Percentiles rank a stretch among this genome's conserved stretches.
phyloP scores from a whole-genome alignment of 2,113 vertebrate genomes.

The Syngnathoides biaculeatus region DNA sequence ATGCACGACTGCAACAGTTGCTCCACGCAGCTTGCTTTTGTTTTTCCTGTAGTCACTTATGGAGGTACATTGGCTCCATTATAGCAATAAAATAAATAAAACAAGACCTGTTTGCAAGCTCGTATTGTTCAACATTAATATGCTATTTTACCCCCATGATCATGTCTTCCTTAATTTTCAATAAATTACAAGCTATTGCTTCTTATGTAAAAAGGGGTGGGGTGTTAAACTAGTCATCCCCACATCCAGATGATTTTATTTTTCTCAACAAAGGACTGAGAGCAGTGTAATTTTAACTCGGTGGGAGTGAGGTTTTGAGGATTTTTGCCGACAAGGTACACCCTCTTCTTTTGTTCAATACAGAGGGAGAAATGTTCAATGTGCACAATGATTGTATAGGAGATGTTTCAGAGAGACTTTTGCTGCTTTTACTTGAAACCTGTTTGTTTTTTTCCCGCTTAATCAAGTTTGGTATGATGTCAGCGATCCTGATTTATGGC shows the following conservation, averaged over 20 bases:
- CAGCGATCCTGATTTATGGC: not conserved
- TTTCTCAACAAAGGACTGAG: not conserved
- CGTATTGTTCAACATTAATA: not conserved
- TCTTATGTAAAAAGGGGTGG: not conserved
- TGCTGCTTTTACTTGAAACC: not conserved
- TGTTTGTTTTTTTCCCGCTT: not conserved
- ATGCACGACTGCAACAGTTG: not conserved
- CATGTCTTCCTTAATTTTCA: not conserved
- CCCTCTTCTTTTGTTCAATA: not conserved
- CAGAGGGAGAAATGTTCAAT: not conserved
- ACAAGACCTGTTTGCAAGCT: not conserved
- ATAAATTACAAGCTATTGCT: not conserved
- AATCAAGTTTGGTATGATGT: not conserved
- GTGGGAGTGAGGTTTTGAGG: not conserved
- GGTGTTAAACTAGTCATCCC: not conserved
- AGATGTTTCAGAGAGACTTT: not conserved
- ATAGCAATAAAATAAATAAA: not conserved
- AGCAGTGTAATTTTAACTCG: not conserved
- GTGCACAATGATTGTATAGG: not conserved
- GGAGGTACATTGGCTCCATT: not conserved
- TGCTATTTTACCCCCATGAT: not conserved
- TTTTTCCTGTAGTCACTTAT: not conserved
- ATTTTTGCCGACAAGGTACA: not conserved
- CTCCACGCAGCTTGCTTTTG: not conserved
- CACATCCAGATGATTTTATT: not conserved